Percentiles rank a stretch among this genome's conserved stretches.
Conservation (phyloP, 2,113 vertebrate species). For the Aramus guarauna region DNA sequence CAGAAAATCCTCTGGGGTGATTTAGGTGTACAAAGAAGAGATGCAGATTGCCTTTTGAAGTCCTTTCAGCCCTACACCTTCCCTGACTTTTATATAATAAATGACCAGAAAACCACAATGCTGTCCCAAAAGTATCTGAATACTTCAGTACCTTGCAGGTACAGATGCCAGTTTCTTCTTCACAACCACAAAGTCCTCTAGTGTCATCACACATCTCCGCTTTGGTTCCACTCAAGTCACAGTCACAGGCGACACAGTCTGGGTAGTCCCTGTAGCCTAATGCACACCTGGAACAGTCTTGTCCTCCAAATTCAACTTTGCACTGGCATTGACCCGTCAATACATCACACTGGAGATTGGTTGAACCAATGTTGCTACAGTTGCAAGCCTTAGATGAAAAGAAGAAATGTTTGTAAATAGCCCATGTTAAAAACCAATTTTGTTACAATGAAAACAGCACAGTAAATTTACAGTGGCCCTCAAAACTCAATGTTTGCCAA, state of each 20-base stretch:
- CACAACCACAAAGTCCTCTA: slow-evolving; percentile 80
- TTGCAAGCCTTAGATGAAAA: slow-evolving; percentile 78
- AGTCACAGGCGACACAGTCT: slow-evolving; percentile 83
- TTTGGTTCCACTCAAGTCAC: slow-evolving; percentile 81
- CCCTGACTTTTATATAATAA: neutral
- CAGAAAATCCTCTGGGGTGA: neutral
- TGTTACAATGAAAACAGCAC: neutral
- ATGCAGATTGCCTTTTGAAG: neutral
- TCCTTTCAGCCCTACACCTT: neutral
- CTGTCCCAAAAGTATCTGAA: neutral
- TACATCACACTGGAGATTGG: slow-evolving; percentile 73
- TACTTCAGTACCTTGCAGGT: slow-evolving; percentile 85
- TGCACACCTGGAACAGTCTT: slow-evolving; percentile 78
- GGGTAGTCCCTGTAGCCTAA: slow-evolving; percentile 86
- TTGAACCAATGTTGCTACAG: slow-evolving; percentile 80
- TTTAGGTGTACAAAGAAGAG: neutral
- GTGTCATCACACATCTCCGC: slow-evolving; percentile 73
- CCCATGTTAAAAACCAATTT: neutral
- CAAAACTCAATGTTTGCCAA: neutral
- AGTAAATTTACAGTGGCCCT: neutral
- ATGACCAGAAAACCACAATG: neutral
- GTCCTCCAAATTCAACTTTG: slow-evolving; percentile 74
- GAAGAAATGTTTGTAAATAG: neutral
- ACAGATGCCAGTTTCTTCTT: slow-evolving; percentile 76
- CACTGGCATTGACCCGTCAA: slow-evolving; percentile 83